A percentile compares a stretch with the other conserved stretches of the same genome.
phyloP scores from a whole-genome alignment of 1,140 invertebrate species.

The Pseudoatta argentina region DNA sequence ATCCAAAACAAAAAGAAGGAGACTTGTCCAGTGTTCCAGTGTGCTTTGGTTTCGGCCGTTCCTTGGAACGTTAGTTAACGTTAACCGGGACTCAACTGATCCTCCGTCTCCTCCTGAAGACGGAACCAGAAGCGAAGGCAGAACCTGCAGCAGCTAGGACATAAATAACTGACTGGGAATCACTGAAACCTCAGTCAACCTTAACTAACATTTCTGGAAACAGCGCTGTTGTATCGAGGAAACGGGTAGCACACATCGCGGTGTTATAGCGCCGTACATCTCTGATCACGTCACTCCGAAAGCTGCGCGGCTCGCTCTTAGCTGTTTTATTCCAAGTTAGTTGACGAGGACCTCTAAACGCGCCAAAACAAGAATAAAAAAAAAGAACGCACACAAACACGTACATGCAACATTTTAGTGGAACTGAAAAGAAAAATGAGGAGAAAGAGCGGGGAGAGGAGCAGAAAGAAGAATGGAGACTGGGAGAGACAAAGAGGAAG shows the following conservation, averaged over 20 bases:
- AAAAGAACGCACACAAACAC: constrained; percentile 50
- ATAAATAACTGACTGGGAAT: constrained; percentile 8
- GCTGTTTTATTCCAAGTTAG: neutral
- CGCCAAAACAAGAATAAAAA: constrained; percentile 21
- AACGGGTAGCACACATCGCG: constrained; percentile 41
- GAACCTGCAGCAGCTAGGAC: neutral
- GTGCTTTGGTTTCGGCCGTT: constrained; percentile 29
- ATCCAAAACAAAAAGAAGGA: constrained; percentile 28
- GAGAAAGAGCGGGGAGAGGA: neutral
- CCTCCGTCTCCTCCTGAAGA: neutral
- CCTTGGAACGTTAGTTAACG: constrained; percentile 57
- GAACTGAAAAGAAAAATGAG: constrained; percentile 23
- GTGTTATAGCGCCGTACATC: constrained; percentile 34
- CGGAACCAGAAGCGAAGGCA: neutral
- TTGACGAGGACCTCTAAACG: constrained; percentile 41
- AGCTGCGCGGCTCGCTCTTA: constrained; percentile 44
- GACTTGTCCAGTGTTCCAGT: constrained; percentile 36
- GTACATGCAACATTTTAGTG: constrained; percentile 56
- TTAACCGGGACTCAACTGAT: constrained; percentile 34
- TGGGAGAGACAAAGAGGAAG: neutral
- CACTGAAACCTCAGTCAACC: constrained; percentile 49
- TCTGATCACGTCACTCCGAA: constrained; percentile 54
- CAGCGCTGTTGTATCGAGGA: constrained; percentile 32
- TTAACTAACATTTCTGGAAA: constrained; percentile 48
- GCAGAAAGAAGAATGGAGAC: constrained; percentile 26